Percentiles rank a stretch among this genome's conserved stretches.
Conservation (phyloP, 2,113 vertebrate species). For the Piliocolobus tephrosceles region DNA sequence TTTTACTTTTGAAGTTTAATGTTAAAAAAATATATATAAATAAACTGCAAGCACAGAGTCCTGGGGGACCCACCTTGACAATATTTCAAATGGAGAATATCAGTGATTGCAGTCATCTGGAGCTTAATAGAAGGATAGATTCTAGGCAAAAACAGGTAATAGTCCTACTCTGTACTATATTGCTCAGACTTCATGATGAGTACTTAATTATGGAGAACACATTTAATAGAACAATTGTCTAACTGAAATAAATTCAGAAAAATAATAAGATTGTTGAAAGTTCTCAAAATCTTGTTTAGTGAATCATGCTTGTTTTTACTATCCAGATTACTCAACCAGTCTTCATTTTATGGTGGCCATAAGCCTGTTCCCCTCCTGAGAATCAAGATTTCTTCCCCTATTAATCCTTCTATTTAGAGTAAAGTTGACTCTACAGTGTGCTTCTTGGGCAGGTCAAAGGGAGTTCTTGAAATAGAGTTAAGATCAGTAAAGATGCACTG, state of each 20-base stretch:
- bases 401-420: not conserved
- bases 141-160: not conserved
- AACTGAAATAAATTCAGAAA: not conserved
- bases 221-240: not conserved
- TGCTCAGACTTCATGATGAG: not conserved
- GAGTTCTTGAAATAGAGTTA: not conserved
- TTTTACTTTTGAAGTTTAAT: not conserved
- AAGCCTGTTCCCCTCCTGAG: not conserved
- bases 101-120: not conserved
- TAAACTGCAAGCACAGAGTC: not conserved
- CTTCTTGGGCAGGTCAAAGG: not conserved
- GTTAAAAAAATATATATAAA: not conserved
- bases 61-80: not conserved
- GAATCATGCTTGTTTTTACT: not conserved
- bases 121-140: not conserved
- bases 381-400: not conserved
- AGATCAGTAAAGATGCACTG: fast-evolving
- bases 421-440: not conserved
- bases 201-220: not conserved
- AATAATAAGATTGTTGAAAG: not conserved
- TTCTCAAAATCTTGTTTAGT: not conserved
- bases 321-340: not conserved
- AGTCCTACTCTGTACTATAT: not conserved
- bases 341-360: not conserved
- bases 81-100: not conserved